Evolutionary conservation across 2,888 invertebrate genomes (phyloP).

Genomic region (Biston betularia): DNA sequence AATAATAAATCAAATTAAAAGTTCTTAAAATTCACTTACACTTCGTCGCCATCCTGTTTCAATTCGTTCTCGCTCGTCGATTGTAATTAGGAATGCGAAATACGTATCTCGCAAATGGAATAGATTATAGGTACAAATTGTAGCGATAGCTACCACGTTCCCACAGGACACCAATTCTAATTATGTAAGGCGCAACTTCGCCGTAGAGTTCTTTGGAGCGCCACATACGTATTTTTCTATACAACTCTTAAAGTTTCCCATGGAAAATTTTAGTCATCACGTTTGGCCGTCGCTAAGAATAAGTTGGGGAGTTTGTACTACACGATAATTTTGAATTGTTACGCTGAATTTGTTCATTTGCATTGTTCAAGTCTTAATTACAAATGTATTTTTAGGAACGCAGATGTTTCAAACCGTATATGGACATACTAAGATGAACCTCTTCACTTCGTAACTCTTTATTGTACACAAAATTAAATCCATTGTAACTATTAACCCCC

Average conservation of each 20-base stretch:
- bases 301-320: constrained; percentile 1
- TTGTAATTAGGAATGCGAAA: constrained; percentile 52
- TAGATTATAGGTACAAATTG: constrained; percentile 59
- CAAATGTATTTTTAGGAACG: background rate
- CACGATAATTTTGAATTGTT: constrained; percentile 38
- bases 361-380: constrained; percentile 10
- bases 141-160: constrained; percentile 46
- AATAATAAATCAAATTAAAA: background rate
- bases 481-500: too few species aligned
- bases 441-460: too few species aligned
- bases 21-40: constrained; percentile 3
- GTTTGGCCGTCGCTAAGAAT: too few species aligned
- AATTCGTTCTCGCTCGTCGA: constrained; percentile 29
- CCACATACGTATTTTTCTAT: background rate
- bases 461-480: too few species aligned
- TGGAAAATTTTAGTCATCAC: background rate
- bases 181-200: constrained; percentile 10
- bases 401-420: too few species aligned
- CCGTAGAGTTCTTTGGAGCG: background rate
- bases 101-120: constrained; percentile 55
- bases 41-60: background rate
- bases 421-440: too few species aligned
- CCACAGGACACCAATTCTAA: constrained; percentile 37
- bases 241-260: background rate
- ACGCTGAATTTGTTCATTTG: constrained; percentile 17